phyloP scores from a whole-genome alignment of 2,888 invertebrate genomes.

The Parnassius smintheus region DNA sequence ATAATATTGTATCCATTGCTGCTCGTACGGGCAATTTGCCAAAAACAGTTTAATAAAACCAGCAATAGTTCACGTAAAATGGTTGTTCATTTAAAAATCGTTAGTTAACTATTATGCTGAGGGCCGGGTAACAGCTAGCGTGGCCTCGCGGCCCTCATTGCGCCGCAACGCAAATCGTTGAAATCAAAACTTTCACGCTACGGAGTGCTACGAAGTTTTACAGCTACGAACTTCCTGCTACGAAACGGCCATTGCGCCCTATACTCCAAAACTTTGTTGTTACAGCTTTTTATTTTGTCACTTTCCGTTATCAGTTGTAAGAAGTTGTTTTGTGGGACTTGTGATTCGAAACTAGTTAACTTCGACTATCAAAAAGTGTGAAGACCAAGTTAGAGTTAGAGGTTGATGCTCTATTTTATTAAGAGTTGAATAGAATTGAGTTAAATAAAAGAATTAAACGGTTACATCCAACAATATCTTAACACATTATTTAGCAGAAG shows the following conservation, averaged over 20 bases:
- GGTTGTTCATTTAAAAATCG: slow-evolving; percentile 9
- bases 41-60: background rate
- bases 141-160: slow-evolving; percentile 75
- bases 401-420: too few species aligned
- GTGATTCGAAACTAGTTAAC: slow-evolving; percentile 9
- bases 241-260: slow-evolving; percentile 69
- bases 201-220: slow-evolving; percentile 81
- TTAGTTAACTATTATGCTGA: slow-evolving; percentile 39
- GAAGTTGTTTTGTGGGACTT: slow-evolving; percentile 50
- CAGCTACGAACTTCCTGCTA: slow-evolving; percentile 81
- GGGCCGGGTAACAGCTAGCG: slow-evolving; percentile 69
- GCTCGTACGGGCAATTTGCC: slow-evolving; percentile 13
- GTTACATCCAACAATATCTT: background rate
- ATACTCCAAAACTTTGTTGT: slow-evolving; percentile 77
- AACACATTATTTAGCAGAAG: background rate
- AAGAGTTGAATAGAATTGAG: too few species aligned
- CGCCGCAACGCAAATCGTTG: slow-evolving; percentile 80
- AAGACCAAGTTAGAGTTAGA: background rate
- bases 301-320: slow-evolving; percentile 73
- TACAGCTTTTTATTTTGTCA: slow-evolving; percentile 78
- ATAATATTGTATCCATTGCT: slow-evolving; percentile 47
- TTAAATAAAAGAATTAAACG: too few species aligned
- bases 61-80: slow-evolving; percentile 40
- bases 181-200: slow-evolving; percentile 82
- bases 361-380: background rate